Base-by-base conservation (phyloP, 2,113 vertebrate genomes). In the Mungos mungo region DNA sequence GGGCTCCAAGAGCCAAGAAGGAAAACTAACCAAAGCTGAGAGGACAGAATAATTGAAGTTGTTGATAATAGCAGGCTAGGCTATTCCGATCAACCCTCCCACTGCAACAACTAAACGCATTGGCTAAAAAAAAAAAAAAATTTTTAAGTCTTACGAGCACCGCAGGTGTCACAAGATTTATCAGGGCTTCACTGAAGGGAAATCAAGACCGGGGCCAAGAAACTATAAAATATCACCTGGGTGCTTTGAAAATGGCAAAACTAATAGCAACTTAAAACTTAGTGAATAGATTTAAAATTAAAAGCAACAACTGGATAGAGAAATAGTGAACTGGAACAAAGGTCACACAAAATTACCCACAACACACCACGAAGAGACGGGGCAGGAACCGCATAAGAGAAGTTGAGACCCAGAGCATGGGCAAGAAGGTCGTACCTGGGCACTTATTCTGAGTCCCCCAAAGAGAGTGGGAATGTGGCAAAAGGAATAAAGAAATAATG, bases 171-270 rank as follows among this genome's bases (percentile, higher is more conserved):
- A 23, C 16, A 81, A 69, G 94, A 57, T 94, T 60, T 45, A 38
- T 89, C 33, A 19, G 47, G n/a, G 14, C 90, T 9, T 82, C 71
- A 90, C 74, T 47, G 50, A 93, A 65, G 12, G 57, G 77, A 88
- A 76, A 69, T 25, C 31, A 41, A 54, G 66, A 93, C n/a, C 72
- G 11, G 15, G 45, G 60, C 31, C 19, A 21, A 69, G 57, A 90
- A 88, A 72, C 7, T 63, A 29, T 69, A 45, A 69, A 76, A 88
- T 47, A 63, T 27, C n/a, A 77, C 29, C 38, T 87, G 33, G 45
- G 35, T 85, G 35, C 52, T 86, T 97, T 66, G 31, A 25, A 92
- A 93, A 72, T 72, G n/a, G 18, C 66, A 81, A 80, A 80, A 88
- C 15, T 79, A 74, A 47, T 82, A 69, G 27, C n/a, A 83, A 87